Base-by-base conservation (phyloP, 2,113 vertebrate genomes). In the Terrapene triunguis region DNA sequence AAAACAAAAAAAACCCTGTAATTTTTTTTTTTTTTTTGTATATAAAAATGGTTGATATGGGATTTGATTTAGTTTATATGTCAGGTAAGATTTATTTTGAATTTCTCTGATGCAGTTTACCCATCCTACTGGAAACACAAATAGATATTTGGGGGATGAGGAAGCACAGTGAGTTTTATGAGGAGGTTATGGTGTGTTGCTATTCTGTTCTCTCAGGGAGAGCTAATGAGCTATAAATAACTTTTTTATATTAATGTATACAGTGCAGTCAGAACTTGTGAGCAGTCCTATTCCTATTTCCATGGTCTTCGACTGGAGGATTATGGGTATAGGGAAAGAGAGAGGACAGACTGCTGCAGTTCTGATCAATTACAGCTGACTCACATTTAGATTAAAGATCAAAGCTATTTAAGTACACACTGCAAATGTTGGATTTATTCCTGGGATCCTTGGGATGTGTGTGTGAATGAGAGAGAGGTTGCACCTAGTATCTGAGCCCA, bases 121-220 rank as follows among this genome's bases (percentile, higher is more conserved):
- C 38, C 80, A 42, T 32, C 3, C 4, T 85, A 38, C 29, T 8
- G 72, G 44, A 92, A 81, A 9, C 32, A 53, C 62, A 48, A 76
- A 65, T 55, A 2, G 2, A 57, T n/a, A 27, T 54, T n/a, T 1
- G 13, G 53, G 13, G 5, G 6, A 92, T 8, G 10, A 29, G 38
- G 32, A 4, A n/a, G 44, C 11, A 81, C 14, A 25, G 62, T 57
- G 14, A 2, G 29, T 55, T 29, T 44, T 59, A 24, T 76, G 14
- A 2, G 6, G 2, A 21, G 8, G 0, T 13, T 11, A 21, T 27
- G 4, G 0, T 13, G 13, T 54, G 48, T 50, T 82, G 2, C 27
- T 44, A 7, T 12, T 65, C 2, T 74, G 88, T 65, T 84, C 25
- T 48, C 65, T 6, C 89, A 69, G 50, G 42, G 24, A 44, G 1